phyloP scores from a whole-genome alignment of 2,797 vertebrate genomes.

The Alcedo quadribrachys region DNA sequence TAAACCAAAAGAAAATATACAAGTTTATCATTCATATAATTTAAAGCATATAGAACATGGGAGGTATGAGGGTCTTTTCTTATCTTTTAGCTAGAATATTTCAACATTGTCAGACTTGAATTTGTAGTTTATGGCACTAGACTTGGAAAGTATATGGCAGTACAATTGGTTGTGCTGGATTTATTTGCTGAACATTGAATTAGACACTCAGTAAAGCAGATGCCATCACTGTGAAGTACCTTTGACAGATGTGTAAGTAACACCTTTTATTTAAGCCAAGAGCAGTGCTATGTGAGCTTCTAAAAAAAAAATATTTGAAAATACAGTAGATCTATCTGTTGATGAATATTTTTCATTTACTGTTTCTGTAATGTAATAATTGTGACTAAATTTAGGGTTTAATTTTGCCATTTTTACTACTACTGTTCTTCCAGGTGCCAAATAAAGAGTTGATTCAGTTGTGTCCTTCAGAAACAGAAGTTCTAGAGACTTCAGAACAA shows the following conservation, averaged over 20 bases:
- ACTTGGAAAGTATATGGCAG: neutral
- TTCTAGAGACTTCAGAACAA: slow-evolving; percentile 62
- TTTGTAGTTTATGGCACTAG: neutral
- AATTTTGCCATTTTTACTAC: neutral
- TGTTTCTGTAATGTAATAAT: neutral
- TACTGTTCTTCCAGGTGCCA: slow-evolving; percentile 65
- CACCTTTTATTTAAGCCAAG: neutral
- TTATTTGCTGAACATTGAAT: neutral
- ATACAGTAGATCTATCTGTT: neutral
- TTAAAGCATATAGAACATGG: neutral
- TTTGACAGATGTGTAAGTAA: neutral
- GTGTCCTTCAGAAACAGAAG: slow-evolving; percentile 60
- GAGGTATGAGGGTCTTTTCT: neutral
- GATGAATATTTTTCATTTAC: neutral
- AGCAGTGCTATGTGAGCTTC: neutral
- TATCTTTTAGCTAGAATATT: neutral
- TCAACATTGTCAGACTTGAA: neutral
- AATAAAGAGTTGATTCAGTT: slow-evolving; percentile 56
- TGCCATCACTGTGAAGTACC: neutral
- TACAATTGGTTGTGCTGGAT: neutral
- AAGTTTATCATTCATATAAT: neutral
- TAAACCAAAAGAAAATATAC: neutral
- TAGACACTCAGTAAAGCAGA: neutral
- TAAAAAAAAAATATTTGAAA: neutral
- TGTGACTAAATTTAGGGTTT: neutral